Evolutionary conservation across 2,888 invertebrate species (phyloP), one percentile per base, ranked within the genome.

Genomic region (Diachrysia chrysitis): DNA sequence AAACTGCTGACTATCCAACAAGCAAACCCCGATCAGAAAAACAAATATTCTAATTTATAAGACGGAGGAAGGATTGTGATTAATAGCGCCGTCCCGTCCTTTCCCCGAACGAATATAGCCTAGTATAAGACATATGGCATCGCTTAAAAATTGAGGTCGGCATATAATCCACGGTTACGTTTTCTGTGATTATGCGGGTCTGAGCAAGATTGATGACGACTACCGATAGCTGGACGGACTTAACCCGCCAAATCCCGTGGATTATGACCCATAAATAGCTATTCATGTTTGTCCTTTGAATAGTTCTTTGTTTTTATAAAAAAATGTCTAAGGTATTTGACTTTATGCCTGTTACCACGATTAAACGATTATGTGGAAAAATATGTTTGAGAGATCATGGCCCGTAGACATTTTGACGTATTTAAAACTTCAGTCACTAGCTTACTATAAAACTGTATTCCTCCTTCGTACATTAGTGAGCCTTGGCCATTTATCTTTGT

Each of bases 121-220:
- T 32, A 29, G 60, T 60, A 65, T 69, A 79, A 81, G 82, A 85
- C 81, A 82, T 83, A 84, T 81, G 78, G 80, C 83, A 87, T 85
- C 83, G 87, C 84, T 92, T 91, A 91, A 93, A 93, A 93, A 91
- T 89, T 83, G 87, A 87, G 89, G 89, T 87, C 88, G 84, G 78
- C 78, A 76, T 91, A 93, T 92, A 93, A 93, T 91, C 93, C 89
- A 72, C 82, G 88, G 86, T 90, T 88, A 89, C 90, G 88, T 92
- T 92, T 91, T 90, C 90, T 89, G 89, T 92, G 93, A 93, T 94
- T 92, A 94, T 92, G 86, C 91, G 92, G 92, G 91, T 84, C 87
- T 93, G 93, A 94, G 91, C 89, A 93, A 94, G 94, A 94, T 94
- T 93, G 94, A 94, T 94, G 93, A 89, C 85, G 84, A 77, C 83